Evolutionary conservation across 2,797 vertebrate genomes (phyloP).

Genomic region (Halcyon chelicuti): DNA sequence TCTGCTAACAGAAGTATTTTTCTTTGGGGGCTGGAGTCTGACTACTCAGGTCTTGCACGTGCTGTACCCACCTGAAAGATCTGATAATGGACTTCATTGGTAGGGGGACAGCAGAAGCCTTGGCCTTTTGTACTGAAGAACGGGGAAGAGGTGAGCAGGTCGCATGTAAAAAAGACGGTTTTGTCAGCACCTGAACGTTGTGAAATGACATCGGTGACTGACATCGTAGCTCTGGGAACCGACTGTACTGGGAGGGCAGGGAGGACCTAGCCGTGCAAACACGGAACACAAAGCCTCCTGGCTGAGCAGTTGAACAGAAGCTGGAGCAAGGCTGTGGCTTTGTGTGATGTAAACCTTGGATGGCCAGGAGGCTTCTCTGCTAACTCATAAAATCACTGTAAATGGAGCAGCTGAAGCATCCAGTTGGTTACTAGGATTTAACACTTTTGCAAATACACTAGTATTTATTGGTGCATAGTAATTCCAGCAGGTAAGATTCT

Average conservation of each 20-base stretch:
- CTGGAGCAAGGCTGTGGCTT: background rate
- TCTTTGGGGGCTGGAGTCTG: background rate
- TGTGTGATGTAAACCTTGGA: background rate
- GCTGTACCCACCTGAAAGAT: background rate
- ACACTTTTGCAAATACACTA: background rate
- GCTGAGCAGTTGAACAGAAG: background rate
- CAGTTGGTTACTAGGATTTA: background rate
- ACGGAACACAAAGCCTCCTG: background rate
- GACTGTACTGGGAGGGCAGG: rapidly evolving
- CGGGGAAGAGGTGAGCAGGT: background rate
- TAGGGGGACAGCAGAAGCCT: background rate
- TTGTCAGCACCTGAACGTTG: background rate
- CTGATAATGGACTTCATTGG: background rate
- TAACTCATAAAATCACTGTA: background rate
- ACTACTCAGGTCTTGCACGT: rapidly evolving
- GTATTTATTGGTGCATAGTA: background rate
- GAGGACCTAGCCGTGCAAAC: background rate
- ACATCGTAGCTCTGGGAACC: background rate
- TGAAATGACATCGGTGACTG: background rate
- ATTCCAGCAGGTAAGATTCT: background rate
- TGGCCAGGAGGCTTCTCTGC: background rate
- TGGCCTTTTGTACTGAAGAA: background rate
- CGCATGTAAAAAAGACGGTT: rapidly evolving
- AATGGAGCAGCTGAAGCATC: background rate
- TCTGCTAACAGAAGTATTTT: background rate